Evolutionary conservation across 92 coral and sea anemone genomes (phyloP).

Genomic region (Epizoanthus stellaris): DNA sequence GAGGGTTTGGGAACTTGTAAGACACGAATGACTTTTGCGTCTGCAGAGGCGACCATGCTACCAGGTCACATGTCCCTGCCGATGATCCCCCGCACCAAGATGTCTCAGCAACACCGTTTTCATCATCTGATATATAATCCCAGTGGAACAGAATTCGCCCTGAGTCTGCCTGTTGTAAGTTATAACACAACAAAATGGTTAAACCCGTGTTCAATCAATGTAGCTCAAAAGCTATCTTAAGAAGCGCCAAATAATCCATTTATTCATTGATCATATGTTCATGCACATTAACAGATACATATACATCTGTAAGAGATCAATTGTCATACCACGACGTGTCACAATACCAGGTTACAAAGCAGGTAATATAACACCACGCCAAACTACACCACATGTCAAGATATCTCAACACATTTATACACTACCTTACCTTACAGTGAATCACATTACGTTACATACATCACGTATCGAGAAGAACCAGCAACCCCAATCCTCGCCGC

Average conservation of each 20-base stretch:
- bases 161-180: conserved; percentile 15
- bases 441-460: too few species aligned
- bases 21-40: conserved; percentile 21
- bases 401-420: too few species aligned
- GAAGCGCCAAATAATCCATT: not conserved
- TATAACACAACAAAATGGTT: not conserved
- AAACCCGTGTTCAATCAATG: not conserved
- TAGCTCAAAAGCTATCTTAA: not conserved
- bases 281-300: too few species aligned
- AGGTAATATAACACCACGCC: too few species aligned
- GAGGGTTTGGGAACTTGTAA: conserved; percentile 53
- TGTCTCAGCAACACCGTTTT: conserved; percentile 67
- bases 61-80: conserved; percentile 50
- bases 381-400: too few species aligned
- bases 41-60: conserved; percentile 49
- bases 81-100: conserved; percentile 73
- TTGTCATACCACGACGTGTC: too few species aligned
- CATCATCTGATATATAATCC: conserved; percentile 62
- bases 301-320: too few species aligned
- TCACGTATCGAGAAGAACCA: too few species aligned
- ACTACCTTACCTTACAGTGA: too few species aligned
- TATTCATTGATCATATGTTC: not conserved
- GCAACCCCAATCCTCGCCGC: too few species aligned
- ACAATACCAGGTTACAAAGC: too few species aligned
- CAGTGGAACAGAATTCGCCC: conserved; percentile 55